phyloP scores from a whole-genome alignment of 1,140 invertebrate species.

The Cylas formicarius region DNA sequence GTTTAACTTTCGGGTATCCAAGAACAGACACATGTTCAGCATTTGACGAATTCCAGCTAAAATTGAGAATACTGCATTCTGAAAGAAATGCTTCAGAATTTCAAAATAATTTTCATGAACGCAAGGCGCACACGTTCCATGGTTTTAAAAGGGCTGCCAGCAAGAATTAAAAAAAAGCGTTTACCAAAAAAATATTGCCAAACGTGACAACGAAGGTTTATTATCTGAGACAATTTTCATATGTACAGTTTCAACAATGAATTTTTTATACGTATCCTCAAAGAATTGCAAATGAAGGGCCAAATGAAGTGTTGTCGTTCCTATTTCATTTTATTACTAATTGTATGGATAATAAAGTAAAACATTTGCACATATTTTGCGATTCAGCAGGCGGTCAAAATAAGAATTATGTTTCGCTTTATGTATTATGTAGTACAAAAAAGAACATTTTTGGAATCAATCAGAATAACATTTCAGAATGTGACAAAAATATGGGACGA shows the following conservation, averaged over 20 bases:
- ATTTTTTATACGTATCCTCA: conserved; percentile 5
- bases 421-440: too few relatives aligned
- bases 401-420: not conserved
- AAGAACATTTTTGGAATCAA: conserved; percentile 1
- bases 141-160: not conserved
- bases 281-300: conserved; percentile 5
- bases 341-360: conserved; percentile 1
- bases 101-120: too few relatives aligned
- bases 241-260: too few relatives aligned
- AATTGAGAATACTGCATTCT: too few relatives aligned
- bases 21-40: too few relatives aligned
- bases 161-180: too few relatives aligned
- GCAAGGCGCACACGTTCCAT: conserved; percentile 1
- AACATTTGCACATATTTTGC: not conserved
- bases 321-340: conserved; percentile 4
- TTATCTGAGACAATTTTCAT: too few relatives aligned
- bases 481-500: too few relatives aligned
- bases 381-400: not conserved
- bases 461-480: too few relatives aligned
- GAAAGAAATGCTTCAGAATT: too few relatives aligned
- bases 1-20: conserved; percentile 4
- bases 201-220: too few relatives aligned
- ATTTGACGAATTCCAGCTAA: too few relatives aligned
- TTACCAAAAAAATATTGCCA: not conserved
- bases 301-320: conserved; percentile 4